Evolutionary conservation across 2,797 vertebrate species (phyloP).

Genomic region (Lycodopsis pacificus): DNA sequence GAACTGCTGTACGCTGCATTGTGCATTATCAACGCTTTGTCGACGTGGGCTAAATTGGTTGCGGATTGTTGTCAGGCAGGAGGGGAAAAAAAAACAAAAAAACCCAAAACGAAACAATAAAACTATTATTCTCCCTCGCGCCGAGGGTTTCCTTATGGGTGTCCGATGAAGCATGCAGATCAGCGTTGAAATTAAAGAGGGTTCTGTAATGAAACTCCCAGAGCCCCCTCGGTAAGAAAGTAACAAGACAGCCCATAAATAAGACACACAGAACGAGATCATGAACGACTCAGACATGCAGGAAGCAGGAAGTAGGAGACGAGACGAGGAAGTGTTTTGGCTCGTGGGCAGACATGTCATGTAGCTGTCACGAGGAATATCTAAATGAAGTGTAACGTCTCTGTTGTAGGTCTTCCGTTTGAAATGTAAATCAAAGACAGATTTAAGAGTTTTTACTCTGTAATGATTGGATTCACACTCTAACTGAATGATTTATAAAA

Average conservation of each 20-base stretch:
- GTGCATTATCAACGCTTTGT: constrained; percentile 47
- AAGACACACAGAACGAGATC: constrained; percentile 65
- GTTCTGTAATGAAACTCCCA: constrained; percentile 72
- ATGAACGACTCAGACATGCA: constrained; percentile 38
- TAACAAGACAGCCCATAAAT: constrained; percentile 72
- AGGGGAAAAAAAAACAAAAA: neutral
- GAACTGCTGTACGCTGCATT: constrained; percentile 46
- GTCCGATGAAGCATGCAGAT: constrained; percentile 72
- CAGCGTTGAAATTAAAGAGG: constrained; percentile 70
- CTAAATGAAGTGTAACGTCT: constrained; percentile 38
- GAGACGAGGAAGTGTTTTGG: constrained; percentile 34
- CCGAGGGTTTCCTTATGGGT: constrained; percentile 62
- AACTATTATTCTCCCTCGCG: constrained; percentile 50
- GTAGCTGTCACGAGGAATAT: constrained; percentile 54
- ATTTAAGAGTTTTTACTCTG: constrained; percentile 36
- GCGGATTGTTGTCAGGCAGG: constrained; percentile 64
- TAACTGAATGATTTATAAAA: constrained; percentile 64
- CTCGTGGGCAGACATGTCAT: constrained; percentile 26
- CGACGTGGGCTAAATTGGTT: constrained; percentile 63
- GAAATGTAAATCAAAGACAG: constrained; percentile 60
- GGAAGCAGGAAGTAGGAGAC: constrained; percentile 55
- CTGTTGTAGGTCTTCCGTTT: constrained; percentile 47
- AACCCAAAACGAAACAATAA: constrained; percentile 25
- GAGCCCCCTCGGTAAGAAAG: constrained; percentile 56
- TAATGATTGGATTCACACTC: constrained; percentile 29